phyloP scores from a whole-genome alignment of 1,140 invertebrate genomes.

The Palaemon carinicauda region DNA sequence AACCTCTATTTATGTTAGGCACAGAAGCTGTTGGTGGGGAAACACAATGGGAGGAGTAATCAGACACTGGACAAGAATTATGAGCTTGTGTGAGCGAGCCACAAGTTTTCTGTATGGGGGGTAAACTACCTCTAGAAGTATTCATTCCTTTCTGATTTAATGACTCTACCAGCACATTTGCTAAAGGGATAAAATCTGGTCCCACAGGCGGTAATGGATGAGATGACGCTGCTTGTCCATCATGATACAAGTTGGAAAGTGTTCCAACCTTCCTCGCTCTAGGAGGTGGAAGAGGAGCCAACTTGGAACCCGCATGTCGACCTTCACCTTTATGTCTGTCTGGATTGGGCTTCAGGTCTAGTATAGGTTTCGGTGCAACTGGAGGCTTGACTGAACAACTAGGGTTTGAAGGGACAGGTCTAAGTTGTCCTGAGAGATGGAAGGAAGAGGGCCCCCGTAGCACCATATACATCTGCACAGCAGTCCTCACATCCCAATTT shows the following conservation, averaged over 20 bases:
- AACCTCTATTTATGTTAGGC: conserved; percentile 34
- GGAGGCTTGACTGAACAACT: conserved; percentile 29
- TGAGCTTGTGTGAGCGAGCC: neutral
- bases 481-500: conserved; percentile 46
- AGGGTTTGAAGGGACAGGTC: conserved; percentile 35
- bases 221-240: neutral
- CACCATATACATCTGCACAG: conserved; percentile 33
- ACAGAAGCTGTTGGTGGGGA: conserved; percentile 15
- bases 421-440: conserved; percentile 40
- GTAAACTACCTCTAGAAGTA: conserved; percentile 14
- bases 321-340: conserved; percentile 29
- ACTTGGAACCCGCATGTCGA: conserved; percentile 11
- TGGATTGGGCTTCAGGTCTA: conserved; percentile 32
- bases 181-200: conserved; percentile 20
- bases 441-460: conserved; percentile 45
- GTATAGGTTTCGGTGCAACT: conserved; percentile 36
- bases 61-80: neutral
- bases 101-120: conserved; percentile 32
- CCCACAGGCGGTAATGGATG: conserved; percentile 13
- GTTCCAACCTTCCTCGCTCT: conserved; percentile 35
- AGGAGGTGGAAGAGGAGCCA: conserved; percentile 44
- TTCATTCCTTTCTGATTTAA: conserved; percentile 10
- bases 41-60: conserved; percentile 13
- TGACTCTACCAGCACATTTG: conserved; percentile 23
- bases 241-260: conserved; percentile 14